Conservation (phyloP, 2,888 invertebrate species). For the Trissolcus brochymenae region DNA sequence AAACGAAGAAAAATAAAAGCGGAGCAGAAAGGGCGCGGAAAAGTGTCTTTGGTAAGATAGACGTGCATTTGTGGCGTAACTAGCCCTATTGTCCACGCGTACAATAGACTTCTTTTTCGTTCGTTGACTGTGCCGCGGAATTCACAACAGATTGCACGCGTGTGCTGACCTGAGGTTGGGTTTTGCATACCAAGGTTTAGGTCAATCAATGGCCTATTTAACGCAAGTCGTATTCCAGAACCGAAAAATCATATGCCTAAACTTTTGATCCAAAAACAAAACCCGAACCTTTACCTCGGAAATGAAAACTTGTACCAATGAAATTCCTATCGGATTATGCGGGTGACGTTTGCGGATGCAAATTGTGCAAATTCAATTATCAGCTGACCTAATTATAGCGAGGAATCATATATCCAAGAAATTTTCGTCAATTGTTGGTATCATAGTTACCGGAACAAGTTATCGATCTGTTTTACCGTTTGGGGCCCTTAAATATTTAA, state of each 20-base stretch:
- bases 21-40: slow-evolving; percentile 40
- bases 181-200: slow-evolving; percentile 62
- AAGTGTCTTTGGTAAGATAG: slow-evolving; percentile 49
- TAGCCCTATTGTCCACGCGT: slow-evolving; percentile 63
- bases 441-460: too few species aligned
- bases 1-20: slow-evolving; percentile 26
- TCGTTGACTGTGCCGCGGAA: slow-evolving; percentile 60
- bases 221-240: slow-evolving; percentile 60
- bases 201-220: slow-evolving; percentile 73
- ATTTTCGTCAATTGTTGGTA: too few species aligned
- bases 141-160: slow-evolving; percentile 32
- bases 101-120: slow-evolving; percentile 67
- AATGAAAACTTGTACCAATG: background rate
- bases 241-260: slow-evolving; percentile 9
- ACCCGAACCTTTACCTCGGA: background rate
- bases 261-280: background rate
- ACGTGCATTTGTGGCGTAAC: slow-evolving; percentile 49
- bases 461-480: slow-evolving; percentile 24
- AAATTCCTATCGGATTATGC: slow-evolving; percentile 8
- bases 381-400: slow-evolving; percentile 36
- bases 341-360: slow-evolving; percentile 1
- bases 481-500: slow-evolving; percentile 21
- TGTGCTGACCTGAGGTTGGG: slow-evolving; percentile 20
- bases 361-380: slow-evolving; percentile 24
- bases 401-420: slow-evolving; percentile 5